Evolutionary conservation across 2,888 invertebrate species (phyloP).

Genomic region (Andrena flavipes): DNA sequence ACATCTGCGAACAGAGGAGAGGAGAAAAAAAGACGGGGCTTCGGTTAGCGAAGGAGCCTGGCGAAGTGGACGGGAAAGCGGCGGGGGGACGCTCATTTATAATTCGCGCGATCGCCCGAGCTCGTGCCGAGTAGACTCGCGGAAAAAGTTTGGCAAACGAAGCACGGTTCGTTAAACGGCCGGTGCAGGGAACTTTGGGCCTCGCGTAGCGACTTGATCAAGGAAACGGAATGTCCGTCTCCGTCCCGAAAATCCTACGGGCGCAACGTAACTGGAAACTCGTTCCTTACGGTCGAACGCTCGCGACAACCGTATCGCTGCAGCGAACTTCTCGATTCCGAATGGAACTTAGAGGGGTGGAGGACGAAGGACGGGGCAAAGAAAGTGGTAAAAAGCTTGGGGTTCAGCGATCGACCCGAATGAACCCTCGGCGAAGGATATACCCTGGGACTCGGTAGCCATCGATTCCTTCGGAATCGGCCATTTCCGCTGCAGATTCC

Average conservation of each 20-base stretch:
- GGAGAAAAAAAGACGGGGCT: background rate
- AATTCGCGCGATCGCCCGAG: background rate
- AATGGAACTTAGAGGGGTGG: slow-evolving; percentile 1
- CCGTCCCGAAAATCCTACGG: slow-evolving; percentile 14
- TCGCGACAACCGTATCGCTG: slow-evolving; percentile 14
- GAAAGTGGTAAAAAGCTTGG: background rate
- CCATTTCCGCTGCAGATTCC: slow-evolving; percentile 41
- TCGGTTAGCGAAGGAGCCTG: background rate
- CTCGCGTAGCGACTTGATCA: background rate
- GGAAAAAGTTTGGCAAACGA: background rate
- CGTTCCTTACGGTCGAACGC: slow-evolving; percentile 22
- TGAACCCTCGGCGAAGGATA: slow-evolving; percentile 25
- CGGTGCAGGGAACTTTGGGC: background rate
- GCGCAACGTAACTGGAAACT: background rate
- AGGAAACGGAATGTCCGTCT: background rate
- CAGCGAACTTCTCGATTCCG: background rate
- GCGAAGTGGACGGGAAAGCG: background rate
- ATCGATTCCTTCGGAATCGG: slow-evolving; percentile 32
- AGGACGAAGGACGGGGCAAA: background rate
- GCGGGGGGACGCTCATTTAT: background rate
- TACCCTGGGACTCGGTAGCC: background rate
- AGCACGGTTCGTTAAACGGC: background rate
- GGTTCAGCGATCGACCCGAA: slow-evolving; percentile 1
- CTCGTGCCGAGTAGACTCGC: too few relatives aligned
- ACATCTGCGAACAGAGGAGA: slow-evolving; percentile 82